These are phyloP conservation scores for Tricholauxania praeusta DNA, from an alignment of 2,888 invertebrate species.

Conservation along the genomic window DNA sequence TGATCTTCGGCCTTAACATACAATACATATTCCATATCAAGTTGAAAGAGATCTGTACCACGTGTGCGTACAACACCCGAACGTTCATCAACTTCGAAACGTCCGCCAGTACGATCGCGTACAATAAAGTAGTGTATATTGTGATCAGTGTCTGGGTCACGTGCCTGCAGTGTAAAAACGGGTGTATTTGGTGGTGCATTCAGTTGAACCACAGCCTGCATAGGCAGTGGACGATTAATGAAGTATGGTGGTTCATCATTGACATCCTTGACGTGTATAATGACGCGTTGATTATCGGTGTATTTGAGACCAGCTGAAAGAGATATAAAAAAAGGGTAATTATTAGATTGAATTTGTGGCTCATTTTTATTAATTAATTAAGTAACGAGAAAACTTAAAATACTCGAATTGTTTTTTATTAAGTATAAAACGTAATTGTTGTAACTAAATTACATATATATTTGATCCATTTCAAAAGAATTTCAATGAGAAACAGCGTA, in stretches of 20 bases:
- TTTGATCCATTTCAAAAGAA: too few species aligned
- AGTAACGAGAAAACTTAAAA: too few species aligned
- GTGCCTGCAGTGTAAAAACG: slow-evolving; percentile 96
- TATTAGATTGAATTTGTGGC: background rate
- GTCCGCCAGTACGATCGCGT: slow-evolving; percentile 84
- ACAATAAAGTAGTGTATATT: slow-evolving; percentile 97
- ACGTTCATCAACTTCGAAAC: slow-evolving; percentile 89
- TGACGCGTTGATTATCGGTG: slow-evolving; percentile 94
- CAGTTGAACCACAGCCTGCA: slow-evolving; percentile 96
- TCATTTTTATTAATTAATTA: too few species aligned
- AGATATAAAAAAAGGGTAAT: slow-evolving; percentile 39
- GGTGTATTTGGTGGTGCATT: slow-evolving; percentile 96
- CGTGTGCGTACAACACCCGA: slow-evolving; percentile 93
- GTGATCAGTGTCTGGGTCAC: slow-evolving; percentile 96
- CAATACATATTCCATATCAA: slow-evolving; percentile 96
- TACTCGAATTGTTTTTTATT: too few species aligned
- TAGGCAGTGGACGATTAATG: slow-evolving; percentile 95
- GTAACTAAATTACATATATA: too few species aligned
- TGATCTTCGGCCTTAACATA: slow-evolving; percentile 97
- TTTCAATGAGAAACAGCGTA: too few species aligned
- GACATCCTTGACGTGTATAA: slow-evolving; percentile 94
- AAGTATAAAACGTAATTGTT: too few species aligned
- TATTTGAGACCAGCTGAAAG: slow-evolving; percentile 71
- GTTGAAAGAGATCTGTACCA: slow-evolving; percentile 91
- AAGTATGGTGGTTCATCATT: slow-evolving; percentile 97